These are phyloP conservation scores for Antedon bifida DNA, from an alignment of 35 echinoderm and acorn worm genomes.

Conservation along the genomic window DNA sequence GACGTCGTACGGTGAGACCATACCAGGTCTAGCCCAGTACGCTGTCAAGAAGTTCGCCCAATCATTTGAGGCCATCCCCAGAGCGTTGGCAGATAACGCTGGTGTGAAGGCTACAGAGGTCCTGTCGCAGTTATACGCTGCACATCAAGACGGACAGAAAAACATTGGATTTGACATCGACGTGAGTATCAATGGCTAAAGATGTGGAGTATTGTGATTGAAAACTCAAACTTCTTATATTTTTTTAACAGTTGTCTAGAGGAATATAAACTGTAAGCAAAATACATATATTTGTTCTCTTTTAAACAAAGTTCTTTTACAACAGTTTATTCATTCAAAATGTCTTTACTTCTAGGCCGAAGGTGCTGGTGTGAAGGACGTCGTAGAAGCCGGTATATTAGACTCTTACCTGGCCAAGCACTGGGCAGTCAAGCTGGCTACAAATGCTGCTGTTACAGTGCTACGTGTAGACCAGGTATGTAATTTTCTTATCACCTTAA, in stretches of 20 bases:
- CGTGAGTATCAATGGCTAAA: conserved; percentile 4
- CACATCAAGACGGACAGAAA: conserved; percentile 78
- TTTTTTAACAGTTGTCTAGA: too few species aligned
- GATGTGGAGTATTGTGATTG: too few species aligned
- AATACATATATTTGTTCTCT: too few species aligned
- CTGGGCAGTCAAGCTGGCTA: conserved; percentile 84
- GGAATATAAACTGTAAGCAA: too few species aligned
- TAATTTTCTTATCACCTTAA: background rate
- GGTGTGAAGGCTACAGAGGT: conserved; percentile 89
- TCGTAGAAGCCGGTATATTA: conserved; percentile 50
- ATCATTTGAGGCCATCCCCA: conserved; percentile 81
- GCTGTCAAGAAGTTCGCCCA: conserved; percentile 85
- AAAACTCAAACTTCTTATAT: too few species aligned
- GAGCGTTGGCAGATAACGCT: conserved; percentile 74
- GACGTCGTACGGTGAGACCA: conserved; percentile 73
- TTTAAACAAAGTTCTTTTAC: too few species aligned
- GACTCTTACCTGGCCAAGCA: conserved; percentile 74
- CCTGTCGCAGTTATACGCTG: conserved; percentile 82
- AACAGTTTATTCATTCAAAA: too few species aligned
- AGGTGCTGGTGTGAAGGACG: conserved; percentile 74
- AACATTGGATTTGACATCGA: conserved; percentile 92
- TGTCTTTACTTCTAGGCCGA: conserved; percentile 78
- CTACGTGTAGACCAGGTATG: conserved; percentile 86
- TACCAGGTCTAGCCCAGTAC: conserved; percentile 86
- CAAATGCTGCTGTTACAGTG: conserved; percentile 80